Evolutionary conservation across 2,113 vertebrate genomes (phyloP).

Genomic region (Brachyistius frenatus): DNA sequence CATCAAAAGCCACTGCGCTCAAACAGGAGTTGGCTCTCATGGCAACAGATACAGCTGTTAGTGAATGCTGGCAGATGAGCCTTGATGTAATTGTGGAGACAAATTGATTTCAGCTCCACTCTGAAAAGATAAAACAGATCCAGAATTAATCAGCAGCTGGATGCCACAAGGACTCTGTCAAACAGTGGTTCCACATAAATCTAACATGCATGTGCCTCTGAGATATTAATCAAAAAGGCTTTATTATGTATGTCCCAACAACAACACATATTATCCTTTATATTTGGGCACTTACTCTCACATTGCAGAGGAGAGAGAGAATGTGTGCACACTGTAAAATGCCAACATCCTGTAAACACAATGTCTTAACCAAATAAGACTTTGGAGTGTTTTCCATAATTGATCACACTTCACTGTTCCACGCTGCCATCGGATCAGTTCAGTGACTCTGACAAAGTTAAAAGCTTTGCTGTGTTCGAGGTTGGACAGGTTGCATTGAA

Average conservation of each 20-base stretch:
- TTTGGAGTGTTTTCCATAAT: not conserved
- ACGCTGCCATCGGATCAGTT: not conserved
- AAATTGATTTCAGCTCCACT: constrained; percentile 4
- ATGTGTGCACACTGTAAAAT: not conserved
- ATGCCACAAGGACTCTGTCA: not conserved
- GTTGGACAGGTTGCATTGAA: too few relatives aligned
- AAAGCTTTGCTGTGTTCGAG: not conserved
- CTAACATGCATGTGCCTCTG: not conserved
- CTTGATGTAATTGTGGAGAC: constrained; percentile 56
- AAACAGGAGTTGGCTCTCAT: constrained; percentile 61
- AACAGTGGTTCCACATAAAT: not conserved
- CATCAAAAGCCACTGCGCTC: constrained; percentile 61
- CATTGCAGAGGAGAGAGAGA: not conserved
- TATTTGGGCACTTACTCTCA: not conserved
- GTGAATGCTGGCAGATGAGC: constrained; percentile 26
- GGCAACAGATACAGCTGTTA: constrained; percentile 62
- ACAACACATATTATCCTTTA: too few relatives aligned
- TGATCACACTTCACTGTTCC: constrained; percentile 5
- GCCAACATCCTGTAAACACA: too few relatives aligned
- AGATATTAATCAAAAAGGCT: not conserved
- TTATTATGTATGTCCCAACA: too few relatives aligned
- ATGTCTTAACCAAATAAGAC: not conserved
- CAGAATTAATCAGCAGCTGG: constrained; percentile 22
- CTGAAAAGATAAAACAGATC: constrained; percentile 25
- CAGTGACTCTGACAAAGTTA: not conserved